Conservation (phyloP, 1,140 invertebrate genomes). For the Pemphigus obesinymphae region DNA sequence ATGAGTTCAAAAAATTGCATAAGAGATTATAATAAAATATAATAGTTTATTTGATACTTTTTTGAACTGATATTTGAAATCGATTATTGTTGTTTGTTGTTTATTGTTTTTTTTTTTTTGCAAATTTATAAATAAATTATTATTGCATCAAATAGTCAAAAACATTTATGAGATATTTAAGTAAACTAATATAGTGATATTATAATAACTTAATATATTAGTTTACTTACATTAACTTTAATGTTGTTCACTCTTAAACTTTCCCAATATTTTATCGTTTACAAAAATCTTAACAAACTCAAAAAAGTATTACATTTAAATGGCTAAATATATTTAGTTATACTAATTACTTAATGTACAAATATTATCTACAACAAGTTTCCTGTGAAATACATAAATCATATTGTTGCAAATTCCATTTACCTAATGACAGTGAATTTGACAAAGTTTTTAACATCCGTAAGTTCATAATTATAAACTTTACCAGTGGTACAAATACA, state of each 20-base stretch:
- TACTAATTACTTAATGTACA: slow-evolving; percentile 7
- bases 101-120: neutral
- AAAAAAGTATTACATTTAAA: neutral
- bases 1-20: neutral
- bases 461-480: slow-evolving; percentile 28
- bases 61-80: neutral
- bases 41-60: neutral
- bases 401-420: neutral
- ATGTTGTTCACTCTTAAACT: neutral
- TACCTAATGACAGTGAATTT: slow-evolving; percentile 7
- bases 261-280: neutral
- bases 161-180: neutral
- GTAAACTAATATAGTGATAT: neutral
- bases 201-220: neutral
- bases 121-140: neutral
- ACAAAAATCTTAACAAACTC: neutral
- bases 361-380: neutral
- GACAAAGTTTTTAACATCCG: slow-evolving; percentile 26
- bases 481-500: neutral
- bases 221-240: neutral
- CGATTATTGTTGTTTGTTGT: too few species aligned
- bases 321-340: neutral
- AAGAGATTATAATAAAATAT: neutral
- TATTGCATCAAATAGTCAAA: neutral
- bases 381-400: slow-evolving; percentile 29